Evolutionary conservation across 2,888 invertebrate species (phyloP).

Genomic region (Metacarcinus magister): DNA sequence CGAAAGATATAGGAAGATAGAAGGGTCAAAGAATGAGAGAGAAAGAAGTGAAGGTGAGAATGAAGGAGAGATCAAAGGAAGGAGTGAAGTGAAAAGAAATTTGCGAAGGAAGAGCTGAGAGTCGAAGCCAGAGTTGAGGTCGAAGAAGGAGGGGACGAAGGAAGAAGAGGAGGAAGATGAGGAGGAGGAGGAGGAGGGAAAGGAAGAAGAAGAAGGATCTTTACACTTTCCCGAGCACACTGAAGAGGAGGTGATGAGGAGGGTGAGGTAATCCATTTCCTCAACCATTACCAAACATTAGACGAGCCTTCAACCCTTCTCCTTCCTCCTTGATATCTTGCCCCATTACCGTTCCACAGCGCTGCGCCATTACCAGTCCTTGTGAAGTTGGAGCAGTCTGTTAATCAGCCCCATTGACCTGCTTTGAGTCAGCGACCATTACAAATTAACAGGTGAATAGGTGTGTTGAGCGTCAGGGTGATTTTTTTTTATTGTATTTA

Average conservation of each 20-base stretch:
- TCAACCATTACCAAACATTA: slow-evolving; percentile 44
- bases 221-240: not conserved
- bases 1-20: not conserved
- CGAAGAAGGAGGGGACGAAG: not conserved
- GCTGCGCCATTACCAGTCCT: not conserved
- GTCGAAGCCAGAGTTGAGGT: not conserved
- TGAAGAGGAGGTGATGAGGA: slow-evolving; percentile 31
- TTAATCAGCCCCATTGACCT: not conserved
- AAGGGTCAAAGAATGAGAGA: not conserved
- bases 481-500: not conserved
- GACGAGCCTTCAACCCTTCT: not conserved
- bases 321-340: not conserved
- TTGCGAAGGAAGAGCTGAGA: not conserved
- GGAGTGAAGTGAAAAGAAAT: not conserved
- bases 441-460: slow-evolving; percentile 21
- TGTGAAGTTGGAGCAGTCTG: not conserved
- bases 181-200: not conserved
- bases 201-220: not conserved
- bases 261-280: slow-evolving; percentile 13
- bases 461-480: not conserved
- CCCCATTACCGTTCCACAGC: not conserved
- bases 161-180: not conserved
- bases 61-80: not conserved
- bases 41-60: not conserved
- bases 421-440: not conserved